Evolutionary conservation across 1,140 invertebrate genomes (phyloP).

Genomic region (Drosophila dunni): DNA sequence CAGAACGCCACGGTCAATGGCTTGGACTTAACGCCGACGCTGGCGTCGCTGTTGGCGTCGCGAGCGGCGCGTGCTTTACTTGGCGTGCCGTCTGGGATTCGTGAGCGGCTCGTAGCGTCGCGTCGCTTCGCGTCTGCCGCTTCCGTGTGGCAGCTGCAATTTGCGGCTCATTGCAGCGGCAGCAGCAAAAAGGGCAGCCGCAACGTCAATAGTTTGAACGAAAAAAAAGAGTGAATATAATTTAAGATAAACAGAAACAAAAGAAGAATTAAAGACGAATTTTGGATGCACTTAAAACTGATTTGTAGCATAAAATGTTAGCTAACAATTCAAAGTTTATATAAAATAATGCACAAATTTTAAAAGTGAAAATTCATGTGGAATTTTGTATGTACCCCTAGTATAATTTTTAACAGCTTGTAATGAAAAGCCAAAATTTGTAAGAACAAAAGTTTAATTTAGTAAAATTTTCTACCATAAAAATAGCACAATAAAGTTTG

Average conservation of each 20-base stretch:
- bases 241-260: conserved; percentile 7
- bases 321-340: no score
- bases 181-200: conserved; percentile 61
- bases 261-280: background rate
- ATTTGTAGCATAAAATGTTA: no score
- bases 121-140: conserved; percentile 37
- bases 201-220: conserved; percentile 52
- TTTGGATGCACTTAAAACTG: conserved; percentile 2
- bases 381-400: no score
- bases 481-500: no score
- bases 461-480: no score
- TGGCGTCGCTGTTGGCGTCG: conserved; percentile 29
- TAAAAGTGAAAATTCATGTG: no score
- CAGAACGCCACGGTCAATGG: conserved; percentile 69
- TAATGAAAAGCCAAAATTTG: no score
- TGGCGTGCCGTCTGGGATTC: conserved; percentile 55
- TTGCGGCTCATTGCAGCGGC: conserved; percentile 66
- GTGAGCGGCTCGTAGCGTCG: conserved; percentile 31
- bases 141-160: conserved; percentile 81
- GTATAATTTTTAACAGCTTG: no score
- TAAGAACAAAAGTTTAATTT: no score
- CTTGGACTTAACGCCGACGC: conserved; percentile 25
- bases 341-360: no score
- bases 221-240: conserved; percentile 39
- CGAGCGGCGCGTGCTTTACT: conserved; percentile 77